Base-by-base conservation (phyloP, 2,113 vertebrate species). In the Semnornis frantzii region DNA sequence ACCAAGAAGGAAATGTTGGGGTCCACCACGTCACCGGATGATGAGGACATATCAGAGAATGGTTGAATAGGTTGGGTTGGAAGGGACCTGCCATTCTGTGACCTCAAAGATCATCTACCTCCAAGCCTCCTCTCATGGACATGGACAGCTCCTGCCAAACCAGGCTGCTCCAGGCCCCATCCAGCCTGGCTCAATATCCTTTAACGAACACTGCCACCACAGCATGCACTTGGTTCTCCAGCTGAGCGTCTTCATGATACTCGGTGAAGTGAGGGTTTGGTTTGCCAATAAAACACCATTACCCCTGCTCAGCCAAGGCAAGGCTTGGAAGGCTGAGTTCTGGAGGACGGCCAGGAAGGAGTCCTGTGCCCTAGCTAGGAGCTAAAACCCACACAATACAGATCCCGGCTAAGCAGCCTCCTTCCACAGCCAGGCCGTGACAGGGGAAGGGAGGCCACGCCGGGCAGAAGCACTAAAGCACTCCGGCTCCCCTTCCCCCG, bases 231-330 rank as follows among this genome's bases (percentile, higher is more conserved):
- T 18, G 3, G 5, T 14, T 63, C 14, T 65, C 34, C 48, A 0
- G 18, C 48, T 2, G 14, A 1, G 1, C 2, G 0, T 24, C 59
- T 44, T 6, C 13, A 3, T 15, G 33, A 33, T 4, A 16, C 12
- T 54, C 23, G 15, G 42, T 15, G 25, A 55, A 57, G 50, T 0
- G 0, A 52, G 31, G 42, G 23, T 10, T 60, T 17, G 8, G 9
- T 10, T 9, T 48, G 20, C 24, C 58, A 31, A 34, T 8, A 33
- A 55, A 55, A 71, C 9, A 34, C 58, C n/a, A 24, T 42, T 9
- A 68, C 64, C 60, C 8, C 19, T 19, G 34, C 8, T 25, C 20
- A 52, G 4, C 15, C 8, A 8, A 68, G 52, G 37, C 0, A 3
- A 13, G 50, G 7, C 20, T 10, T 8, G 5, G 27, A 71, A 28